A percentile compares a stretch with the other conserved stretches of the same genome.
These are phyloP conservation scores for Glaucopsyche alexis DNA, from an alignment of 2,888 invertebrate genomes.

Conservation along the genomic window DNA sequence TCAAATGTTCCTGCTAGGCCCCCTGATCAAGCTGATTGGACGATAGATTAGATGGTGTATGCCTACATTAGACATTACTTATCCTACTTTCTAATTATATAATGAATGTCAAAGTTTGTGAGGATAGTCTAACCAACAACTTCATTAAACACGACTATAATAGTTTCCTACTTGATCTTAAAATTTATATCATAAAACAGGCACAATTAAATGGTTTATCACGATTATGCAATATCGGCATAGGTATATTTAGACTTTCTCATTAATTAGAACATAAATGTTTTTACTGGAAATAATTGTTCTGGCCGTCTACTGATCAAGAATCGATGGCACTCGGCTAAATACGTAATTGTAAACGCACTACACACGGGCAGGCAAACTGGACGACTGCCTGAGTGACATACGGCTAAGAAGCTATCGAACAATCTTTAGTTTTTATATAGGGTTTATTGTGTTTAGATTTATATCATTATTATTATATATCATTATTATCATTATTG, in stretches of 20 bases:
- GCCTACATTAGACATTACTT: too few species aligned
- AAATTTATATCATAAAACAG: constrained; percentile 2
- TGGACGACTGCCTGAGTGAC: background rate
- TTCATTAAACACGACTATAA: background rate
- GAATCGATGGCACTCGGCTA: constrained; percentile 3
- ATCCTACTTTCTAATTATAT: too few species aligned
- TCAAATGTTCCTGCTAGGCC: too few species aligned
- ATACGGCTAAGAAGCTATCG: background rate
- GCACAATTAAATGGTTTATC: background rate
- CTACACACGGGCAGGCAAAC: background rate
- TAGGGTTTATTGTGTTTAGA: too few species aligned
- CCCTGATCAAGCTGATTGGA: too few species aligned
- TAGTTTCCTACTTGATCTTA: background rate
- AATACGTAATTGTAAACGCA: background rate
- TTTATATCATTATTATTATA: too few species aligned
- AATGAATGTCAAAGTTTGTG: too few species aligned
- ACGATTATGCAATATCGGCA: background rate
- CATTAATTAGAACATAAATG: constrained; percentile 12
- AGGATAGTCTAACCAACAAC: too few species aligned
- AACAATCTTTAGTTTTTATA: background rate
- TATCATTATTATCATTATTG: too few species aligned
- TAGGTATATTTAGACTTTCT: background rate
- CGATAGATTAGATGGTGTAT: too few species aligned
- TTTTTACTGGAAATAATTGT: background rate
- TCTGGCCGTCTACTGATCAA: background rate